Base-by-base conservation (phyloP, 2,113 vertebrate genomes). In the Xiphophorus maculatus region DNA sequence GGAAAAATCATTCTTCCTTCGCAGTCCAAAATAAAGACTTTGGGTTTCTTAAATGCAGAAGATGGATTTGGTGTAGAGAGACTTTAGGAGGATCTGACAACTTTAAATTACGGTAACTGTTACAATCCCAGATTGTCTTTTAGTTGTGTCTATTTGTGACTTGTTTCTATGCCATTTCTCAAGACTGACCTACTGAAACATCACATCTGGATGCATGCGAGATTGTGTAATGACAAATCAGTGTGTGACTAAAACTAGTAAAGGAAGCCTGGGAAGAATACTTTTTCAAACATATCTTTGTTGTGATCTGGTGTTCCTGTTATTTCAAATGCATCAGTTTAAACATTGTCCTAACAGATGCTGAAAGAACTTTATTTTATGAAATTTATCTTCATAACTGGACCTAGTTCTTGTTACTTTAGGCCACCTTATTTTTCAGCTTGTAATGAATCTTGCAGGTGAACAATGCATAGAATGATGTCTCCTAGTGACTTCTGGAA, bases 401-500 rank as follows among this genome's bases (percentile, higher is more conserved):
- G 17, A 19, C 17, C 66, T 65, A 30, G 5, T 12, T 4, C 11
- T 28, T 33, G 28, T 37, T 37, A 37, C 35, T 37, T 37, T 0
- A 66, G 32, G 12, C 17, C 44, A 40, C 72, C 28, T 32, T 69
- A 32, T 37, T 70, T 33, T 51, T 66, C 35, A 22, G 64, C 4
- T 62, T 9, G 66, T 14, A 0, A 60, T 79, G 61, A 71, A 9
- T 33, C 25, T 17, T 79, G 22, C 76, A 96, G 94, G 93, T 96
- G 73, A 95, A 97, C 68, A 93, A 96, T 63, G 79, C 88, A 13
- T 97, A 94, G 96, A 95, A 95, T 95, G 70, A 81, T 96, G 35
- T 73, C 93, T 76, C 95, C 96, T 11, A 91, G 94, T 19, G 95
- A 96, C 44, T 77, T 93, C 58, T 95, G 95, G 90, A 92, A 95